These are phyloP conservation scores for Neoscelio sp. DNA, from an alignment of 2,888 invertebrate genomes.

Conservation along the genomic window DNA sequence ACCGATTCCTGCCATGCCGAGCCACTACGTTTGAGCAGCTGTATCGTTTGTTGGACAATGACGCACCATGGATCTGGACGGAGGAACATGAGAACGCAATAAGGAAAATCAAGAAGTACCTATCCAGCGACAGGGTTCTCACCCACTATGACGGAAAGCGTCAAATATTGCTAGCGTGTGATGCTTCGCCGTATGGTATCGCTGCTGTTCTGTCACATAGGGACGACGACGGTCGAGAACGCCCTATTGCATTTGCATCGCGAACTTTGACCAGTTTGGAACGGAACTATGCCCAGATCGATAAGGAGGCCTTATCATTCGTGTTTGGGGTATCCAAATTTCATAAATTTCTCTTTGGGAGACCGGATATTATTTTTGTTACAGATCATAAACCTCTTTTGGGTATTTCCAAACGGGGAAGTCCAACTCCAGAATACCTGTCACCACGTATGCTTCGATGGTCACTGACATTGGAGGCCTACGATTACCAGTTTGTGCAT, in stretches of 20 bases:
- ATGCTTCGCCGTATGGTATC: constrained; percentile 78
- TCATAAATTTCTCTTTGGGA: constrained; percentile 69
- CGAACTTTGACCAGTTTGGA: constrained; percentile 58
- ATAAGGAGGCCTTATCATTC: constrained; percentile 70
- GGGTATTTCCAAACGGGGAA: constrained; percentile 29
- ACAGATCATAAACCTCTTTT: constrained; percentile 79
- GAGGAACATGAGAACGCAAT: constrained; percentile 71
- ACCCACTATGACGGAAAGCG: constrained; percentile 62
- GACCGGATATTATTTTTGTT: constrained; percentile 72
- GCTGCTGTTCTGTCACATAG: constrained; percentile 74
- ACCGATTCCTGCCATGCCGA: constrained; percentile 4
- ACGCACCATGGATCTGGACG: constrained; percentile 71
- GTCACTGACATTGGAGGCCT: constrained; percentile 12
- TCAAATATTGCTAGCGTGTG: constrained; percentile 76
- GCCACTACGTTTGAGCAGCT: constrained; percentile 65
- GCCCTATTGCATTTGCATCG: constrained; percentile 67
- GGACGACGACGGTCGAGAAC: constrained; percentile 45
- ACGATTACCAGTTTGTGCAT: constrained; percentile 27
- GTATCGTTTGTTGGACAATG: constrained; percentile 69
- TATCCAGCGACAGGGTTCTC: constrained; percentile 55
- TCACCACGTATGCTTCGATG: constrained; percentile 41
- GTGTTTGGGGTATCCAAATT: constrained; percentile 70
- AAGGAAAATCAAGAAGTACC: constrained; percentile 42
- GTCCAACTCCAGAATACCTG: constrained; percentile 22
- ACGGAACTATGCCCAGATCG: constrained; percentile 67